Evolutionary conservation across 2,888 invertebrate species (phyloP).

Genomic region (Sarcophaga caerulescens): DNA sequence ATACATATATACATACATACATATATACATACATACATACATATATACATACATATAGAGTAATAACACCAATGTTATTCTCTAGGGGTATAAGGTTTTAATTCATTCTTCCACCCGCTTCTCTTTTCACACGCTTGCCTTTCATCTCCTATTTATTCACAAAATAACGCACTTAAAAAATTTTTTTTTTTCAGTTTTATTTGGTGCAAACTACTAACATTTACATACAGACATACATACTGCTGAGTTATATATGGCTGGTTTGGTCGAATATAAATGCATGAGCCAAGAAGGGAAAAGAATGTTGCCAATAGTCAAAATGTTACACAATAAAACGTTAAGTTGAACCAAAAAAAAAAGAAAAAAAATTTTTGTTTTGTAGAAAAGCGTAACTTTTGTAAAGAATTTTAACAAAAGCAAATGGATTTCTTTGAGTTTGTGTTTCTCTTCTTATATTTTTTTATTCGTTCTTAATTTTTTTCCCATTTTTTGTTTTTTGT

Average conservation of each 20-base stretch:
- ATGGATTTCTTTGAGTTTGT: constrained; percentile 55
- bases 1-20: too few species aligned
- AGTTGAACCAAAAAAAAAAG: constrained; percentile 59
- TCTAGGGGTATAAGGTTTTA: not conserved
- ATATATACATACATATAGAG: not conserved
- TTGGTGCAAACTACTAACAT: constrained; percentile 37
- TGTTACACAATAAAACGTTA: constrained; percentile 63
- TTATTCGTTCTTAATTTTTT: constrained; percentile 10
- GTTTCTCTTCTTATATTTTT: constrained; percentile 1
- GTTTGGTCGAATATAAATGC: constrained; percentile 19
- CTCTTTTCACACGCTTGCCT: constrained; percentile 8
- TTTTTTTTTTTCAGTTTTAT: not conserved
- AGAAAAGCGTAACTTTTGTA: constrained; percentile 57
- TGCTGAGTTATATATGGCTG: too few species aligned
- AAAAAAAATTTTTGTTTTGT: not conserved
- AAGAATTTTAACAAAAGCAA: constrained; percentile 66
- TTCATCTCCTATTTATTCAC: constrained; percentile 25
- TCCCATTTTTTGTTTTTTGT: constrained; percentile 12
- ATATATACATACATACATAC: too few species aligned
- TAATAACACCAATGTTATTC: not conserved
- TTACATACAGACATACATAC: not conserved
- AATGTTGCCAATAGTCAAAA: constrained; percentile 52
- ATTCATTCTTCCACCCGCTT: constrained; percentile 20
- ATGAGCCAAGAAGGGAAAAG: constrained; percentile 16
- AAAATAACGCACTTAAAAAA: constrained; percentile 57